Evolutionary conservation across 1,140 invertebrate species (phyloP).

Genomic region (Coelopa frigida): DNA sequence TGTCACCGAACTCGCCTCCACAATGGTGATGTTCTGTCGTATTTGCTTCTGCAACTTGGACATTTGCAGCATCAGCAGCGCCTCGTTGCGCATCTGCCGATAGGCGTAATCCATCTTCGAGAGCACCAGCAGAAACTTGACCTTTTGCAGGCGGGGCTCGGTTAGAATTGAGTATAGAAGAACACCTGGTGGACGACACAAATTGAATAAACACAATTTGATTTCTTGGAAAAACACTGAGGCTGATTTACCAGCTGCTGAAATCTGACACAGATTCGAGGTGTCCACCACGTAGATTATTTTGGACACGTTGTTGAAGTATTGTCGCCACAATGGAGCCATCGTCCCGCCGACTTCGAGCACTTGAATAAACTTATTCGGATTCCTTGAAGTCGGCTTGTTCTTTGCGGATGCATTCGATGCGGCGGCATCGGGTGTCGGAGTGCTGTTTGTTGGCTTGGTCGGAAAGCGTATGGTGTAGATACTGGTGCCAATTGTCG

Average conservation of each 20-base stretch:
- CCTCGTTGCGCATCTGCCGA: conserved; percentile 74
- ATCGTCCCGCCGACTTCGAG: conserved; percentile 70
- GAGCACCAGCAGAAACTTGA: conserved; percentile 64
- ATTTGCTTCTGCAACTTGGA: conserved; percentile 58
- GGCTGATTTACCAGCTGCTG: conserved; percentile 54
- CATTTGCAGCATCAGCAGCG: conserved; percentile 68
- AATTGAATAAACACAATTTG: not conserved
- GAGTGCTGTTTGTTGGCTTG: conserved; percentile 40
- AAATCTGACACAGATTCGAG: conserved; percentile 73
- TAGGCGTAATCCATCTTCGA: conserved; percentile 78
- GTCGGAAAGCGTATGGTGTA: conserved; percentile 54
- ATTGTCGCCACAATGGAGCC: conserved; percentile 70
- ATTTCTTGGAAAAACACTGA: not conserved
- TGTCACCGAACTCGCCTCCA: conserved; percentile 65
- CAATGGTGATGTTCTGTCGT: conserved; percentile 55
- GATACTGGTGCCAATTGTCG: conserved; percentile 71
- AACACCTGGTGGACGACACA: conserved; percentile 40
- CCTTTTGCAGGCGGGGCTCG: conserved; percentile 55
- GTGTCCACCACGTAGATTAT: conserved; percentile 71
- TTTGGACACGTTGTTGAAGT: conserved; percentile 59
- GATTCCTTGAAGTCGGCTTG: not conserved
- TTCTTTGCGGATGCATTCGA: not conserved
- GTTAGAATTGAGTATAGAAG: conserved; percentile 66
- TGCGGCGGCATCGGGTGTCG: conserved; percentile 20
- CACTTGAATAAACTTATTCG: conserved; percentile 42